Conservation (phyloP, 2,888 invertebrate genomes). For the Holacanthella duospinosa region DNA sequence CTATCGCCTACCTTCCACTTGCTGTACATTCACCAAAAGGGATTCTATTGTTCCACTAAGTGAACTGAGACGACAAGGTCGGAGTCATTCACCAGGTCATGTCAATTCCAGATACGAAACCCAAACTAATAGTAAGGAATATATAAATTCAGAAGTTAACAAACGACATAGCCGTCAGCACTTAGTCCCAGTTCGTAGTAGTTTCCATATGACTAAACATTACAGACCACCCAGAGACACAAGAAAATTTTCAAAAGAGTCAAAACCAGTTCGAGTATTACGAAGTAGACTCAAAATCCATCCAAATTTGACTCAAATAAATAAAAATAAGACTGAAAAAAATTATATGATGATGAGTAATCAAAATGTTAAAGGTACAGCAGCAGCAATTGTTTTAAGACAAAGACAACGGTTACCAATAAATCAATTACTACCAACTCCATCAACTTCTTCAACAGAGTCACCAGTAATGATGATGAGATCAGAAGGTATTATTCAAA, state of each 20-base stretch:
- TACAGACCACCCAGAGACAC: background rate
- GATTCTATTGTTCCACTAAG: background rate
- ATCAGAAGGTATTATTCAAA: background rate
- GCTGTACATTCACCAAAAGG: slow-evolving; percentile 8
- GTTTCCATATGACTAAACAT: background rate
- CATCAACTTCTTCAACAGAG: background rate
- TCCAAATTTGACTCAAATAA: background rate
- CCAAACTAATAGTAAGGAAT: background rate
- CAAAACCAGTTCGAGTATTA: background rate
- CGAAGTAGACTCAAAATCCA: background rate
- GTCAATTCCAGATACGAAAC: background rate
- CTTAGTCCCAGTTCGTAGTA: background rate
- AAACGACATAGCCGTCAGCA: background rate
- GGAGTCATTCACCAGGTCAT: background rate
- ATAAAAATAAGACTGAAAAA: background rate
- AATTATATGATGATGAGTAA: background rate
- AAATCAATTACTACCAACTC: background rate
- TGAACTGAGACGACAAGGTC: background rate
- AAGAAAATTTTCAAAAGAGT: background rate
- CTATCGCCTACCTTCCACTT: slow-evolving; percentile 1
- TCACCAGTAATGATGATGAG: slow-evolving; percentile 8
- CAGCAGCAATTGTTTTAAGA: too few relatives aligned
- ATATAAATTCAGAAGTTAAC: background rate
- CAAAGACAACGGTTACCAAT: background rate
- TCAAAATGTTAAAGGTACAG: background rate